phyloP scores from a whole-genome alignment of 2,797 vertebrate species.

The Karalla daura region DNA sequence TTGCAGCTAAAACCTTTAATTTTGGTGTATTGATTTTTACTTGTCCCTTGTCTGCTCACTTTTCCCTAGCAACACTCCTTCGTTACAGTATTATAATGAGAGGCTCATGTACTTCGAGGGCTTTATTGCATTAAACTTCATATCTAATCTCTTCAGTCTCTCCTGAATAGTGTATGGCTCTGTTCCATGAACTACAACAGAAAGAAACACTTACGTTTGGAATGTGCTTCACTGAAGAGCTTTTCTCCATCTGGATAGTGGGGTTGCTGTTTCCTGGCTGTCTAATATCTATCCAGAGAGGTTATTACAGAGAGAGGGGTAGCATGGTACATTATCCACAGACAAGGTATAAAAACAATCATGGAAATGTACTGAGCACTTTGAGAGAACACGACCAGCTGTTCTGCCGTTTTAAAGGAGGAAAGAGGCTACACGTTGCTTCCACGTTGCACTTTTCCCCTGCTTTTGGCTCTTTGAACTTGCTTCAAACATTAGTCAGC shows the following conservation, averaged over 20 bases:
- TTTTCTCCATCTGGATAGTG: conserved; percentile 67
- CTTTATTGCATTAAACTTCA: conserved; percentile 50
- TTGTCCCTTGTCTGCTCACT: conserved; percentile 16
- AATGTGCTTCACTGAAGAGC: conserved; percentile 64
- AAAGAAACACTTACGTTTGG: conserved; percentile 66
- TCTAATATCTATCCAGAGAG: conserved; percentile 57
- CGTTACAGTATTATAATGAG: conserved; percentile 38
- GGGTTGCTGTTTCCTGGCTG: conserved; percentile 64
- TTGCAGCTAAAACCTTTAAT: neutral
- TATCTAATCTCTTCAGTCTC: conserved; percentile 61
- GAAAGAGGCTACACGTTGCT: conserved; percentile 73
- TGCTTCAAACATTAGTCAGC: conserved; percentile 84
- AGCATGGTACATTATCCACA: conserved; percentile 55
- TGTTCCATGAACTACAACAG: conserved; percentile 52
- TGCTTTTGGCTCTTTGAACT: conserved; percentile 81
- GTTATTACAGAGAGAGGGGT: conserved; percentile 58
- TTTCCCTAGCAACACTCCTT: conserved; percentile 28
- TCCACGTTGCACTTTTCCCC: conserved; percentile 80
- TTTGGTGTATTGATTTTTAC: conserved; percentile 20
- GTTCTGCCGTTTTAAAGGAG: conserved; percentile 68
- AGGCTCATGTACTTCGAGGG: conserved; percentile 27
- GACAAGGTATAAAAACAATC: conserved; percentile 59
- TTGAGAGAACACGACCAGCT: conserved; percentile 64
- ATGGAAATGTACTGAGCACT: conserved; percentile 52
- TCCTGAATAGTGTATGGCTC: conserved; percentile 51